Conservation (phyloP, 2,888 invertebrate genomes). For the Nemapogon koenigi region DNA sequence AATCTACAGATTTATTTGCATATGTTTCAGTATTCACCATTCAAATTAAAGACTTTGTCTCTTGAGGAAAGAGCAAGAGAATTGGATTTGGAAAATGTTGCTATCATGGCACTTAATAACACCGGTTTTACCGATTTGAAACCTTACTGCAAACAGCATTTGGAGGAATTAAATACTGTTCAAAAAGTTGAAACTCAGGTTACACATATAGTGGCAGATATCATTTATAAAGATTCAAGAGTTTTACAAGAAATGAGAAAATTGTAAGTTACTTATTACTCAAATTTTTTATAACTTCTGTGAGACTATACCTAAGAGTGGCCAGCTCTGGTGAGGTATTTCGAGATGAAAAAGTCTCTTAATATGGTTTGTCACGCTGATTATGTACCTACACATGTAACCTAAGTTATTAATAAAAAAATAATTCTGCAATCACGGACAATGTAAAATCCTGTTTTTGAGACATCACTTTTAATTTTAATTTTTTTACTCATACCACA, state of each 20-base stretch:
- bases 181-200: constrained; percentile 74
- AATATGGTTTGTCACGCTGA: too few species aligned
- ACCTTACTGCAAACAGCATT: constrained; percentile 33
- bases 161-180: constrained; percentile 56
- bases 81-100: constrained; percentile 75
- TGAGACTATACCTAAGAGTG: too few species aligned
- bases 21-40: constrained; percentile 78
- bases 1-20: too few species aligned
- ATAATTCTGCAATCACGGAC: too few species aligned
- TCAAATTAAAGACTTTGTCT: constrained; percentile 74
- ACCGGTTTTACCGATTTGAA: constrained; percentile 49
- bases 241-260: constrained; percentile 73
- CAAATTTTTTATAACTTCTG: too few species aligned
- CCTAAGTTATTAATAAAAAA: too few species aligned
- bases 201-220: constrained; percentile 81
- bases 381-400: too few species aligned
- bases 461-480: too few species aligned
- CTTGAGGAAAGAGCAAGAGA: constrained; percentile 81
- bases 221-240: constrained; percentile 78
- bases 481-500: too few species aligned
- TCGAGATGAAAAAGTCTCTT: too few species aligned
- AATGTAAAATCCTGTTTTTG: too few species aligned
- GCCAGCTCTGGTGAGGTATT: too few species aligned
- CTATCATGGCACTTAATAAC: constrained; percentile 67
- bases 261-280: constrained; percentile 73